Conservation (phyloP, 2,888 invertebrate species). For the Ophonus ardosiacus region DNA sequence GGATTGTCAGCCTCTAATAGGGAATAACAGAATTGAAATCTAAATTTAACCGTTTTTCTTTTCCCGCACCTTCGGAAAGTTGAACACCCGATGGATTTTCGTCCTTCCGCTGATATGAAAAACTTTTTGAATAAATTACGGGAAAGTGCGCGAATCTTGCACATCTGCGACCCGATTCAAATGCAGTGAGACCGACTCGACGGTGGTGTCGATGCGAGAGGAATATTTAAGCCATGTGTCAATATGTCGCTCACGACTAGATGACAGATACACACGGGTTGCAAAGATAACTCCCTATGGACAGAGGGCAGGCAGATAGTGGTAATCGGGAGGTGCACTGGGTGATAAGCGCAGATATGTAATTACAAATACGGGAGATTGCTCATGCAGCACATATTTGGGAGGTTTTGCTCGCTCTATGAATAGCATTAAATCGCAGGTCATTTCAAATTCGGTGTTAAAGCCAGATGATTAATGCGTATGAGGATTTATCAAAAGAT, state of each 20-base stretch:
- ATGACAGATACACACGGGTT: neutral
- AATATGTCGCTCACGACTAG: conserved; percentile 14
- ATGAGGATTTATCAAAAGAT: no score
- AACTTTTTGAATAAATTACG: conserved; percentile 57
- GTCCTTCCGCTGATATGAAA: conserved; percentile 30
- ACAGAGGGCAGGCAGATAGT: no score
- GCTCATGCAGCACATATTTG: no score
- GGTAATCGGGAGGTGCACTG: no score
- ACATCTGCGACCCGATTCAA: conserved; percentile 44
- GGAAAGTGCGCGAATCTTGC: conserved; percentile 25
- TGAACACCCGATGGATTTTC: conserved; percentile 54
- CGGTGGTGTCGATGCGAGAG: conserved; percentile 1
- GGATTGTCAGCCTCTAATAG: conserved; percentile 41
- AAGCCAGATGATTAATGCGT: no score
- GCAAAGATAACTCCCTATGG: neutral
- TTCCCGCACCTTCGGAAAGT: conserved; percentile 32
- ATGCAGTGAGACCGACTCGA: conserved; percentile 7
- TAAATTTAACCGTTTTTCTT: conserved; percentile 49
- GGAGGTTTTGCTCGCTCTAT: no score
- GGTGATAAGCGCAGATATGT: no score
- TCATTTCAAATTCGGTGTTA: no score
- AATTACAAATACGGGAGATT: no score
- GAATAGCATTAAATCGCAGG: no score
- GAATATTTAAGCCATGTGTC: conserved; percentile 55
- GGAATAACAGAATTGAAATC: conserved; percentile 53